Percentiles rank a stretch among this genome's conserved stretches.
Conservation (phyloP, 2,797 vertebrate species). For the Sparus aurata region DNA sequence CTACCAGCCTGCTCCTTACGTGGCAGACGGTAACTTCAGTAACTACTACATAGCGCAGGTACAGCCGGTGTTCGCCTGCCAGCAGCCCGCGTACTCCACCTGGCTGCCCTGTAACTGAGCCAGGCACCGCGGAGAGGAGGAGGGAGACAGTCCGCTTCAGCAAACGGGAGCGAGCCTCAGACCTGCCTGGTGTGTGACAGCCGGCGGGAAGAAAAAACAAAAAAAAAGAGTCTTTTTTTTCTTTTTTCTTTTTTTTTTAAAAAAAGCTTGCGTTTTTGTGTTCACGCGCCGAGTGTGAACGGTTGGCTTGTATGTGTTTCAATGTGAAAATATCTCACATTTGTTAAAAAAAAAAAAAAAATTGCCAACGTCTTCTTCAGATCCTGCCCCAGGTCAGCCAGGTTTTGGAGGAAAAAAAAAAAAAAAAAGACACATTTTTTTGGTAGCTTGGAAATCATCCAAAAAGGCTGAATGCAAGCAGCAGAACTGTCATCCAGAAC, state of each 20-base stretch:
- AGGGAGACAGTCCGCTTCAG: slow-evolving; percentile 63
- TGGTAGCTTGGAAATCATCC: slow-evolving; percentile 43
- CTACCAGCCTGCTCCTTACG: slow-evolving; percentile 98
- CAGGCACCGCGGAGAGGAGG: slow-evolving; percentile 49
- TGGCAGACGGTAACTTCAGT: slow-evolving; percentile 98
- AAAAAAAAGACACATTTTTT: slow-evolving; percentile 53
- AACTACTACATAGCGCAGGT: slow-evolving; percentile 99
- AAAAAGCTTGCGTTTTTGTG: slow-evolving; percentile 76
- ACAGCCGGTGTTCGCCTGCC: slow-evolving; percentile 96
- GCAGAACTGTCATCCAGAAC: slow-evolving; percentile 54
- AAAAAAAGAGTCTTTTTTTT: slow-evolving; percentile 58
- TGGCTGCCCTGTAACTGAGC: slow-evolving; percentile 99
- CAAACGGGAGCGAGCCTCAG: slow-evolving; percentile 65
- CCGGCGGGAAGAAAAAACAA: slow-evolving; percentile 40
- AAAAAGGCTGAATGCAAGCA: slow-evolving; percentile 37
- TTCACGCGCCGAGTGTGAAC: slow-evolving; percentile 69
- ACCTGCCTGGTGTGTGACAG: slow-evolving; percentile 69
- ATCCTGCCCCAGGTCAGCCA: slow-evolving; percentile 39
- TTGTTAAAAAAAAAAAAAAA: slow-evolving; percentile 13
- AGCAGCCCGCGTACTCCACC: slow-evolving; percentile 96
- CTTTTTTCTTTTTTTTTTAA: neutral
- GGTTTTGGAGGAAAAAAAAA: slow-evolving; percentile 24
- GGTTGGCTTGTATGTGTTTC: slow-evolving; percentile 48
- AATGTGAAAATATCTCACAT: slow-evolving; percentile 66
- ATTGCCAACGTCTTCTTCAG: slow-evolving; percentile 33